Conservation (phyloP, 2,888 invertebrate genomes). For the Tricholauxania praeusta region DNA sequence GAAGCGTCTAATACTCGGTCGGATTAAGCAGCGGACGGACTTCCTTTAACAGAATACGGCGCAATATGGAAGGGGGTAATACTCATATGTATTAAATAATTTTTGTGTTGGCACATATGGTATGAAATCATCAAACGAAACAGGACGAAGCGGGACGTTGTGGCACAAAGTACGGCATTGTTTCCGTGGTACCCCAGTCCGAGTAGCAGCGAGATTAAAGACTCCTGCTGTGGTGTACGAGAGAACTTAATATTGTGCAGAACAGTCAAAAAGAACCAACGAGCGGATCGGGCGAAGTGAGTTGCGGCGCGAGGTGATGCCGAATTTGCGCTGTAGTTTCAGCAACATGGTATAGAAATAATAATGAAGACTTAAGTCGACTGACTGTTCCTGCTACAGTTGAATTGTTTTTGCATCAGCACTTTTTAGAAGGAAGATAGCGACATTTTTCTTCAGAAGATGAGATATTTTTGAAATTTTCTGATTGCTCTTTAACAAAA, state of each 20-base stretch:
- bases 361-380: slow-evolving; percentile 59
- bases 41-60: slow-evolving; percentile 18
- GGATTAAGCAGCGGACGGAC: slow-evolving; percentile 41
- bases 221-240: slow-evolving; percentile 63
- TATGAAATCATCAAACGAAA: slow-evolving; percentile 51
- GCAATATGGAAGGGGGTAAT: slow-evolving; percentile 49
- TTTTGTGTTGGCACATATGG: slow-evolving; percentile 58
- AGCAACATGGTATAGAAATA: slow-evolving; percentile 32
- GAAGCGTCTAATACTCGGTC: slow-evolving; percentile 45
- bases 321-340: slow-evolving; percentile 26
- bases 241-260: slow-evolving; percentile 60
- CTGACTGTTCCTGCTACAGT: slow-evolving; percentile 39
- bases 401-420: neutral
- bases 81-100: slow-evolving; percentile 51
- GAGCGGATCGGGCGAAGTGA: slow-evolving; percentile 9
- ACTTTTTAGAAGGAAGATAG: too few relatives aligned
- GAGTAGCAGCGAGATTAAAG: slow-evolving; percentile 60
- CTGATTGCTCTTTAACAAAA: too few relatives aligned
- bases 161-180: slow-evolving; percentile 25
- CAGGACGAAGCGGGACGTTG: slow-evolving; percentile 1
- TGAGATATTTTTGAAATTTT: neutral
- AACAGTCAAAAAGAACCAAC: slow-evolving; percentile 42
- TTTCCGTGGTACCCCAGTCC: slow-evolving; percentile 34
- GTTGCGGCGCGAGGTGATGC: slow-evolving; percentile 40
- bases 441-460: too few relatives aligned